Evolutionary conservation across 2,113 vertebrate genomes (phyloP).

Genomic region (Istiophorus platypterus): DNA sequence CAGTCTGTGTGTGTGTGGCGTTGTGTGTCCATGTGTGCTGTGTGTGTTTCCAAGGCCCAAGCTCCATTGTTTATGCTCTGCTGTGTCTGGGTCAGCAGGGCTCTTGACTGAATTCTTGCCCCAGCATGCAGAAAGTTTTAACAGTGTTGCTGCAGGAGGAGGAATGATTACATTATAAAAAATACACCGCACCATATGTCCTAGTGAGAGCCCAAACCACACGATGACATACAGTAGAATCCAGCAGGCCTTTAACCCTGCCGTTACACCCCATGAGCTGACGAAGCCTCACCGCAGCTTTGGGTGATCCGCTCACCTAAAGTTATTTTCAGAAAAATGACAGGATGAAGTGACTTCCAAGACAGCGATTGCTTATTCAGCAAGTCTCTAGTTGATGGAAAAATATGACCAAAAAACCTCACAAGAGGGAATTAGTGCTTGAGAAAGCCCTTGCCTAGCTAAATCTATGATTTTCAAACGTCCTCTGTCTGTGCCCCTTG

Average conservation of each 20-base stretch:
- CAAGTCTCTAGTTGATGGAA: constrained; percentile 17
- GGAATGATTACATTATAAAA: constrained; percentile 79
- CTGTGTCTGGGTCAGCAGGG: constrained; percentile 73
- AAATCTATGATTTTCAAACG: constrained; percentile 18
- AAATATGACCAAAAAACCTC: constrained; percentile 9
- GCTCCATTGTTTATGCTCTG: constrained; percentile 71
- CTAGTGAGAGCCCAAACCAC: constrained; percentile 56
- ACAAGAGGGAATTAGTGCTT: constrained; percentile 18
- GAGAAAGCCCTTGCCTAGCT: not conserved
- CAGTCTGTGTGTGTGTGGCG: constrained; percentile 27
- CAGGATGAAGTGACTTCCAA: constrained; percentile 23
- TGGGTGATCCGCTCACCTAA: constrained; percentile 46
- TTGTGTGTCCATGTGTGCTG: constrained; percentile 34
- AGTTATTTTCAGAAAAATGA: constrained; percentile 37
- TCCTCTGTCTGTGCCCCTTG: constrained; percentile 8
- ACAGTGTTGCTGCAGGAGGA: constrained; percentile 74
- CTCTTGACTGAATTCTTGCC: constrained; percentile 76
- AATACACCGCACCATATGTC: constrained; percentile 73
- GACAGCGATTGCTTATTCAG: constrained; percentile 28
- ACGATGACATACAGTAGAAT: constrained; percentile 51
- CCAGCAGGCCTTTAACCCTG: constrained; percentile 35
- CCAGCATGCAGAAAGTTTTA: constrained; percentile 76
- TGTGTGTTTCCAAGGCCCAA: constrained; percentile 48
- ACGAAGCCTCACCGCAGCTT: constrained; percentile 35
- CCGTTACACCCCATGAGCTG: constrained; percentile 42